Conservation (phyloP, 2,888 invertebrate species). For the Euproctis similis region DNA sequence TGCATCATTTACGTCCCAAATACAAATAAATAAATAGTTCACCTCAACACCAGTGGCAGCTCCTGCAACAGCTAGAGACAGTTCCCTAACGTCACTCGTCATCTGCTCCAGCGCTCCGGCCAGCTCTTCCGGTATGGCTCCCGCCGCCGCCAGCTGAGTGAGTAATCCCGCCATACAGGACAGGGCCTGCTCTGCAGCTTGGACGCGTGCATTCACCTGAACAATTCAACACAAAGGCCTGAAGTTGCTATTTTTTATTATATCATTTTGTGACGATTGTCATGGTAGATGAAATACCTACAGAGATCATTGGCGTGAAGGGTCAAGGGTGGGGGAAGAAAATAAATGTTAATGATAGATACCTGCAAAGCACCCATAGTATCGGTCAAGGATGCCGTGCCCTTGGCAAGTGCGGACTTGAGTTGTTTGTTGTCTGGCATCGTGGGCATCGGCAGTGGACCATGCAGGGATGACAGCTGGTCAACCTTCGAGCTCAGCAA, state of each 20-base stretch:
- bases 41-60: neutral
- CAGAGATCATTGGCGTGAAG: too few species aligned
- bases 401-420: constrained; percentile 36
- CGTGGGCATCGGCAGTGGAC: constrained; percentile 33
- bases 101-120: constrained; percentile 1
- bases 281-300: too few species aligned
- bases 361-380: constrained; percentile 64
- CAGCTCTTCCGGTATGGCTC: constrained; percentile 8
- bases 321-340: too few species aligned
- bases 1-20: too few species aligned
- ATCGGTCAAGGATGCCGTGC: constrained; percentile 49
- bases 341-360: neutral
- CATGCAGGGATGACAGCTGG: constrained; percentile 26
- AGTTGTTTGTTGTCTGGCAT: constrained; percentile 47
- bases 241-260: too few species aligned
- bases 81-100: neutral
- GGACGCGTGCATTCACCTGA: constrained; percentile 11
- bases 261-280: too few species aligned
- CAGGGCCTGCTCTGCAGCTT: constrained; percentile 15
- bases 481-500: constrained; percentile 34
- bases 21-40: too few species aligned
- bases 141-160: constrained; percentile 9
- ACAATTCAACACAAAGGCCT: neutral
- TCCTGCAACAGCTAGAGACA: neutral
- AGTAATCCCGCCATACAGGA: constrained; percentile 13